phyloP scores from a whole-genome alignment of 2,797 vertebrate species.

The Megaceryle alcyon region DNA sequence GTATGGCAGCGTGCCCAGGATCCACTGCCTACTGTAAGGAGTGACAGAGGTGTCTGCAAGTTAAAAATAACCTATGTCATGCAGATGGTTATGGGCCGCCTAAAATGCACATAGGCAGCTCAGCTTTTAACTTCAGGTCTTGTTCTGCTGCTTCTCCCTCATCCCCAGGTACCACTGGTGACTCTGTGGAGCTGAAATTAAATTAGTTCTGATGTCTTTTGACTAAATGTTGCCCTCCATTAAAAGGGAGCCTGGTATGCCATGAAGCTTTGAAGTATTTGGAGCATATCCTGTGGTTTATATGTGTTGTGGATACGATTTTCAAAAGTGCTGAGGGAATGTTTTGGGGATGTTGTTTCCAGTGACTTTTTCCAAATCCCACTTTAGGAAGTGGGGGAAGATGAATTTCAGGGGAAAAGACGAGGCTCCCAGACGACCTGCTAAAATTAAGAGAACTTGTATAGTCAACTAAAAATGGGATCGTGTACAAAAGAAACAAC shows the following conservation, averaged over 20 bases:
- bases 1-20: not conserved
- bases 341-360: constrained; percentile 29
- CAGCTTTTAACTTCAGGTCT: not conserved
- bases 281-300: not conserved
- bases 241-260: not conserved
- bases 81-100: not conserved
- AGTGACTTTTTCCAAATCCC: not conserved
- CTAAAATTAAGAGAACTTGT: constrained; percentile 61
- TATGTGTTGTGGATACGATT: not conserved
- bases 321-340: not conserved
- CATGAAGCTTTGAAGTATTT: not conserved
- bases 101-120: not conserved
- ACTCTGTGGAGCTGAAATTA: not conserved
- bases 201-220: not conserved
- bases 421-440: constrained; percentile 45
- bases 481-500: constrained; percentile 40
- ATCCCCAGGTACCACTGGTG: not conserved
- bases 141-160: not conserved
- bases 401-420: constrained; percentile 37
- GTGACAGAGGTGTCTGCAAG: not conserved
- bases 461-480: constrained; percentile 52
- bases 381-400: not conserved
- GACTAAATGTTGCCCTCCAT: not conserved
- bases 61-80: not conserved
- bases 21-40: not conserved